These are phyloP conservation scores for Carettochelys insculpta DNA, from an alignment of 2,113 vertebrate species.

Conservation along the genomic window DNA sequence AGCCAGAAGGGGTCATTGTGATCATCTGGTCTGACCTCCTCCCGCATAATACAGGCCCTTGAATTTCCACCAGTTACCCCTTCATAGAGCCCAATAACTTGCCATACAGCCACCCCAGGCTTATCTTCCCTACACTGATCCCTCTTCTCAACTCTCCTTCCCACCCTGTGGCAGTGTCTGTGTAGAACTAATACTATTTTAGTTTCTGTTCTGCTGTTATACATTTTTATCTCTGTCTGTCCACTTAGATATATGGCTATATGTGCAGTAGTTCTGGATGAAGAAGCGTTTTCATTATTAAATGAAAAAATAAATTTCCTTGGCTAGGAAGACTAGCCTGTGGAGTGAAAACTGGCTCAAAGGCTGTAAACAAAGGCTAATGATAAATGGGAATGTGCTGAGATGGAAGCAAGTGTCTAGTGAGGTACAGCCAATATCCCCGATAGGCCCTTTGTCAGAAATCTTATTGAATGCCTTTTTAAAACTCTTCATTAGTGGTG, in stretches of 20 bases:
- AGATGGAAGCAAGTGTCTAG: constrained; percentile 35
- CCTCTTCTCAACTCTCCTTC: not conserved
- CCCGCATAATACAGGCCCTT: not conserved
- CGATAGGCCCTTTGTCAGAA: constrained; percentile 55
- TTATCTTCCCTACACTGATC: not conserved
- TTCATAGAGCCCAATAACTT: not conserved
- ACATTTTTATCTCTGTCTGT: not conserved
- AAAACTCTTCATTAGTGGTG: constrained; percentile 60
- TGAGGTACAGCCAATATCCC: constrained; percentile 54
- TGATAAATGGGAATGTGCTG: constrained; percentile 57
- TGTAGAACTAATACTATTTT: constrained; percentile 20
- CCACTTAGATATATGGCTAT: constrained; percentile 21
- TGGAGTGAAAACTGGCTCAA: not conserved
- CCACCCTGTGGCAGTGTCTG: not conserved
- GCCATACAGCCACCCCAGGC: not conserved
- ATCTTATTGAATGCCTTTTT: constrained; percentile 63
- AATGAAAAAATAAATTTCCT: not conserved
- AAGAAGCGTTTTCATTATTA: constrained; percentile 17
- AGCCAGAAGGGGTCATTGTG: not conserved
- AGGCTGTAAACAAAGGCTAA: constrained; percentile 39
- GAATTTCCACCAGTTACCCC: not conserved
- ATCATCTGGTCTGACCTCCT: not conserved
- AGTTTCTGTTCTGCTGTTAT: constrained; percentile 26
- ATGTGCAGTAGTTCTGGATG: constrained; percentile 11
- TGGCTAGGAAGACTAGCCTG: constrained; percentile 14